phyloP scores from a whole-genome alignment of 2,888 invertebrate species.

The Eremobia ochroleuca region DNA sequence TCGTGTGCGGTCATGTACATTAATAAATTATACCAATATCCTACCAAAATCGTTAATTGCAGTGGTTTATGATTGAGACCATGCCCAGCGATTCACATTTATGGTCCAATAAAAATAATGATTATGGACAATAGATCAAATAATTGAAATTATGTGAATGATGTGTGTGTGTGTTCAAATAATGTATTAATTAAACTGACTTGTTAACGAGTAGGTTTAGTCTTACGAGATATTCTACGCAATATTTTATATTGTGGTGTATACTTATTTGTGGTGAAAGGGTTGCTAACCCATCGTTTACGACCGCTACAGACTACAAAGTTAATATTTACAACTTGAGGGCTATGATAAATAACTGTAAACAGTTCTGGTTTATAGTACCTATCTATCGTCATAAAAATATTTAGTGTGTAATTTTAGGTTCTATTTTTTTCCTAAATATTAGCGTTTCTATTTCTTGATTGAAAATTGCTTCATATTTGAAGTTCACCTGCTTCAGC shows the following conservation, averaged over 20 bases:
- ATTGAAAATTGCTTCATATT: not conserved
- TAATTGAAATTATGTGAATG: not conserved
- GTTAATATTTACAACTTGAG: slow-evolving; percentile 58
- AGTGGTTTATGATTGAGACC: slow-evolving; percentile 23
- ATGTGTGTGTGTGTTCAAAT: too few relatives aligned
- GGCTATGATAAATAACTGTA: slow-evolving; percentile 54
- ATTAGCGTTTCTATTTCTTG: slow-evolving; percentile 14
- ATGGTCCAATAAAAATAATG: not conserved
- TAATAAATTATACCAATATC: slow-evolving; percentile 29
- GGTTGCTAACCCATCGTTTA: slow-evolving; percentile 53
- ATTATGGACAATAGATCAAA: not conserved
- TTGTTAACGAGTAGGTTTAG: not conserved
- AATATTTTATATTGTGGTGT: slow-evolving; percentile 43
- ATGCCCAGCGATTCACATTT: slow-evolving; percentile 17
- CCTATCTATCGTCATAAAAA: slow-evolving; percentile 45
- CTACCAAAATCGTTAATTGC: slow-evolving; percentile 30
- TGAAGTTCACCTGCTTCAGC: not conserved
- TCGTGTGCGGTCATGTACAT: not conserved
- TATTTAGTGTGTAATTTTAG: slow-evolving; percentile 26
- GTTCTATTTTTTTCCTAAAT: slow-evolving; percentile 2
- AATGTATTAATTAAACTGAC: not conserved
- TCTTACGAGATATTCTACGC: not conserved
- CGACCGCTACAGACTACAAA: slow-evolving; percentile 39
- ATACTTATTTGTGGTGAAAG: slow-evolving; percentile 44
- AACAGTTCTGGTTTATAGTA: slow-evolving; percentile 47